Conservation (phyloP, 2,113 vertebrate species). For the Machaerirhynchus nigripectus region DNA sequence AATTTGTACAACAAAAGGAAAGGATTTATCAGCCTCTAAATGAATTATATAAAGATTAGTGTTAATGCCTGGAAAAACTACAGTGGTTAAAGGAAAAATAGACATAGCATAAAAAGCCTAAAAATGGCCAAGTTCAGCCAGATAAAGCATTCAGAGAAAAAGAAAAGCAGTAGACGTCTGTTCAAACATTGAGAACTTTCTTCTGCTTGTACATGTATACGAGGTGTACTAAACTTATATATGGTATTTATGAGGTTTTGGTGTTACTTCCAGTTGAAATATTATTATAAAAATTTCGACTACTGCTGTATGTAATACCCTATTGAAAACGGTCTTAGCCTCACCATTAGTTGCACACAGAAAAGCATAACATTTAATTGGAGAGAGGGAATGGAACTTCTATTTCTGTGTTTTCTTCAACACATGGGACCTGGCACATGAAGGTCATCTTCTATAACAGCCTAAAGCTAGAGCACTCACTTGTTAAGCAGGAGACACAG, state of each 20-base stretch:
- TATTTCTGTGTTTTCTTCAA: neutral
- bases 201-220: neutral
- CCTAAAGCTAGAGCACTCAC: neutral
- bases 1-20: conserved; percentile 17
- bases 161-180: neutral
- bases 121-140: neutral
- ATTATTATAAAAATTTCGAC: neutral
- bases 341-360: neutral
- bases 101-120: neutral
- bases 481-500: neutral
- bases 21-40: conserved; percentile 36
- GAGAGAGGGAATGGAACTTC: neutral
- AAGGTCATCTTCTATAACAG: neutral
- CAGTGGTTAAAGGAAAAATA: neutral
- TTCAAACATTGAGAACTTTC: neutral
- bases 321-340: neutral
- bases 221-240: neutral
- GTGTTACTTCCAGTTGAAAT: neutral
- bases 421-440: neutral
- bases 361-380: neutral
- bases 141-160: neutral
- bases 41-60: neutral
- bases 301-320: neutral
- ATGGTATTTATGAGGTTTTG: neutral
- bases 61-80: neutral